Percentiles rank a stretch among this genome's conserved stretches.
These are phyloP conservation scores for Spilogale gracilis DNA, from an alignment of 2,113 vertebrate species.

Conservation along the genomic window DNA sequence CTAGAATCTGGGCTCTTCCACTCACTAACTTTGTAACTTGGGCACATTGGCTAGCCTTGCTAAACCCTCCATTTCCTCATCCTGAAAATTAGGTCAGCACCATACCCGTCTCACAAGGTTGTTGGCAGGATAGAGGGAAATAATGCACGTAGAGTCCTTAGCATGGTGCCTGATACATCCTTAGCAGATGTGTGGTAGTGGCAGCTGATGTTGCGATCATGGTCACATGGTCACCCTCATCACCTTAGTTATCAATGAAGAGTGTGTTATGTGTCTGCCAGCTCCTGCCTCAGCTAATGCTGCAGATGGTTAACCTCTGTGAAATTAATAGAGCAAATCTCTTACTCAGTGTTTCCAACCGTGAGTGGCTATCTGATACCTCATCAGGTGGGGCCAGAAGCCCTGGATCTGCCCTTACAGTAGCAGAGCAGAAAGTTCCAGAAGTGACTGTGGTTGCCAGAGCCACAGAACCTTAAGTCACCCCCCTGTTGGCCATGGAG, in stretches of 20 bases:
- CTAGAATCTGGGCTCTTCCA: not conserved
- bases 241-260: not conserved
- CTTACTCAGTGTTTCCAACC: not conserved
- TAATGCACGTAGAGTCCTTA: too few species aligned
- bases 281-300: not conserved
- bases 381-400: too few species aligned
- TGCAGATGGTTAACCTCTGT: not conserved
- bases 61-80: not conserved
- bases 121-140: not conserved
- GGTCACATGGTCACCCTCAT: not conserved
- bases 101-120: fast-evolving
- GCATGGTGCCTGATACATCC: too few species aligned
- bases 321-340: not conserved
- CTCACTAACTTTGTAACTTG: not conserved
- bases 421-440: not conserved
- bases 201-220: not conserved
- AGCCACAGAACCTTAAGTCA: not conserved
- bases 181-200: too few species aligned
- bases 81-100: not conserved
- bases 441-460: not conserved
- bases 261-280: not conserved
- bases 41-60: too few species aligned
- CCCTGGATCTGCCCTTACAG: not conserved
- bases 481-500: fast-evolving
- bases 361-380: fast-evolving